These are phyloP conservation scores for Drosophila neotestacea DNA, from an alignment of 2,888 invertebrate species.

Conservation along the genomic window DNA sequence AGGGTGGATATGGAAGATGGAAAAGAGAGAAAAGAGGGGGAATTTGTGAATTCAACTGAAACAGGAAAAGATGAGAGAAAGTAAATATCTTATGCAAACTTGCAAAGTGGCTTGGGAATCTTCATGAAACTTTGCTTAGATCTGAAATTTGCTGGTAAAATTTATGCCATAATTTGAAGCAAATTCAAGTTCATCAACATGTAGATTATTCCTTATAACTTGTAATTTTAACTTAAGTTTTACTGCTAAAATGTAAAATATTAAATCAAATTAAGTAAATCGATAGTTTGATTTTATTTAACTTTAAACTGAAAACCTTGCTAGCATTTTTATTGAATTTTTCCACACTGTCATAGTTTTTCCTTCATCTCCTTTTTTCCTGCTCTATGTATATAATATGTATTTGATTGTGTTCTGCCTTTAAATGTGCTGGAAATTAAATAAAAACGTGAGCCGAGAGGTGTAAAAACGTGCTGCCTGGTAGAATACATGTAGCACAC, in stretches of 20 bases:
- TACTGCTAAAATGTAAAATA: too few species aligned
- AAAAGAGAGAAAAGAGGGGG: background rate
- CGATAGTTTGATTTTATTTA: background rate
- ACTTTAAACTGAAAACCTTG: background rate
- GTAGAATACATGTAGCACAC: background rate
- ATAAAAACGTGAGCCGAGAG: slow-evolving; percentile 48
- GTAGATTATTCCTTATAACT: too few species aligned
- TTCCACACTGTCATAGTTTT: background rate
- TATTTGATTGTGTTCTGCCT: slow-evolving; percentile 44
- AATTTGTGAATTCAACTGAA: slow-evolving; percentile 47
- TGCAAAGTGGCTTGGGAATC: background rate
- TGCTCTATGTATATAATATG: background rate
- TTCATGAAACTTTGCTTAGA: background rate
- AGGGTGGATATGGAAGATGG: background rate
- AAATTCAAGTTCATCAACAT: too few species aligned
- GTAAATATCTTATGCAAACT: slow-evolving; percentile 44
- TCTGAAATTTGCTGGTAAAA: too few species aligned
- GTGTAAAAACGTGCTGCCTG: slow-evolving; percentile 46
- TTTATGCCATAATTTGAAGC: background rate
- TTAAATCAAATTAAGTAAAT: background rate
- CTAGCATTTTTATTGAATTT: background rate
- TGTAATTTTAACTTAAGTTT: too few species aligned
- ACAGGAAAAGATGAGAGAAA: slow-evolving; percentile 17
- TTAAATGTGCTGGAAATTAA: slow-evolving; percentile 55
- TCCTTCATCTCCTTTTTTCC: background rate